Conservation (phyloP, 2,888 invertebrate species). For the Lumbricus terrestris region DNA sequence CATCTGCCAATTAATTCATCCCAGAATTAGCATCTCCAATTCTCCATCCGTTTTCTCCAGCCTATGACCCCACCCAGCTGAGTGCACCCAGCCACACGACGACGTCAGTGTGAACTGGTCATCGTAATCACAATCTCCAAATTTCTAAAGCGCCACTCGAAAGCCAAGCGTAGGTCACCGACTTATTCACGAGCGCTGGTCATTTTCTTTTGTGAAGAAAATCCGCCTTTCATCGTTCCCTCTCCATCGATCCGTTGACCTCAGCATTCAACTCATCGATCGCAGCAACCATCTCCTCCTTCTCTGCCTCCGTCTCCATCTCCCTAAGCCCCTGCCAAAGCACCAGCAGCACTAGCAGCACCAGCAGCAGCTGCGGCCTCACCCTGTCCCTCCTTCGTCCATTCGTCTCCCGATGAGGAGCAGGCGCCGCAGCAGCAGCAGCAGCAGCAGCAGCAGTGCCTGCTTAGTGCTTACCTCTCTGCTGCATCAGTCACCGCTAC, state of each 20-base stretch:
- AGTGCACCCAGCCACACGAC: not conserved
- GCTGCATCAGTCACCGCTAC: not conserved
- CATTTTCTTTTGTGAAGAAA: not conserved
- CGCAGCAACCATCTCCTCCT: not conserved
- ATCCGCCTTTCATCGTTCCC: not conserved
- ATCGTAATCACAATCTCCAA: too few species aligned
- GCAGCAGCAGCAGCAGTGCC: not conserved
- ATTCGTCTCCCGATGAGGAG: not conserved
- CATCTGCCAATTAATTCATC: not conserved
- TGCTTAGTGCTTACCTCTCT: not conserved
- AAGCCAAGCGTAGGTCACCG: too few species aligned
- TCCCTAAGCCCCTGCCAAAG: not conserved
- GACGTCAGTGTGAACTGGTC: too few species aligned
- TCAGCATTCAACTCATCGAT: not conserved
- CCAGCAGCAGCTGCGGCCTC: too few species aligned
- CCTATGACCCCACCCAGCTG: too few species aligned
- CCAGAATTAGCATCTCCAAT: too few species aligned
- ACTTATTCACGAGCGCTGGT: too few species aligned
- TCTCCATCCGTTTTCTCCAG: too few species aligned
- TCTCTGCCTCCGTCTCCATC: not conserved
- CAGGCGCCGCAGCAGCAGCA: not conserved
- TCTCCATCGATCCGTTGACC: not conserved
- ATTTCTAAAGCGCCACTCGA: too few species aligned
- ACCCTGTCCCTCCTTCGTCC: not conserved
- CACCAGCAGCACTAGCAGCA: not conserved